Base-by-base conservation (phyloP, 2,888 invertebrate species). In the Eupeodes latifasciatus region DNA sequence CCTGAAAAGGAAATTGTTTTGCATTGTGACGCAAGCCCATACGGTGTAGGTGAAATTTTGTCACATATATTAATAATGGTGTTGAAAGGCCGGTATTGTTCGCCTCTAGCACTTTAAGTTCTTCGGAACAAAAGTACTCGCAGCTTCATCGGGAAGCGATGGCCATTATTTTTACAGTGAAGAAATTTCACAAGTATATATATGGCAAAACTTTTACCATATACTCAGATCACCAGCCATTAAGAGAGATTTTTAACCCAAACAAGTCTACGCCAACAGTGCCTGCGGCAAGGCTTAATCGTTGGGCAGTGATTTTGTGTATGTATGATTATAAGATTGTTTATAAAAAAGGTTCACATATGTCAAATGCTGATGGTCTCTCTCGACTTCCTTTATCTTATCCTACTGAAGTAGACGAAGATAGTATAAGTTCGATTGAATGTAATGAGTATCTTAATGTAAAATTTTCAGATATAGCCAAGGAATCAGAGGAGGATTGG, bases 321-420 rank as follows among this genome's bases (percentile, higher is more conserved):
- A 84, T 79, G 74, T 84, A 79, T 66, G 12, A 67, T n/a, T 80
- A 85, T 71, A 69, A 49, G 49, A 85, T 78, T 40, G 40, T n/a
- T 10, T 84, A 79, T 34, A 84, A 66, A 40, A 77, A 69, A 44
- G 59, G 69, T 47, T 47, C 47, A 10, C 47, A 10, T 47, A 9
- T 47, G 6, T 47, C 47, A 10, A 47, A 27, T 27, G 27, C 3
- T 47, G 47, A 47, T 47, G 47, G 47, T 47, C 47, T 47, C n/a
- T n/a, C 9, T 10, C 47, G 47, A 47, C 47, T 47, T 47, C 47
- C 47, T 47, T 47, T 47, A 47, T 47, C 10, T 47, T 47, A 47
- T 47, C 47, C 47, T 47, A 44, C 36, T 11, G 59, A 74, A 36
- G 66, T 64, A 64, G 64, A 64, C n/a, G 64, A 44, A 64, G 14